phyloP scores from a whole-genome alignment of 2,888 invertebrate genomes.

The Rugalucina vietnamica region DNA sequence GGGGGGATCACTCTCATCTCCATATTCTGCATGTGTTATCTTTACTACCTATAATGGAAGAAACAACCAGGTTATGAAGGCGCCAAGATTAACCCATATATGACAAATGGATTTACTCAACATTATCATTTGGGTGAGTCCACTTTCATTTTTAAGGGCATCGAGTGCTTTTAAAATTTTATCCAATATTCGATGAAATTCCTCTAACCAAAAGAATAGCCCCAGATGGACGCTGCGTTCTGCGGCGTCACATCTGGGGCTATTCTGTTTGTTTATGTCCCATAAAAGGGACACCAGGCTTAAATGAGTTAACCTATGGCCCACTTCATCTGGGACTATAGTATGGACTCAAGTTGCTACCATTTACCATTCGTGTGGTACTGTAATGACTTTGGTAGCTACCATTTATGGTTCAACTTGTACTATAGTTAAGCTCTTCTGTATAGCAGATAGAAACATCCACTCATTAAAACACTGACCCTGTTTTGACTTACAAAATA shows the following conservation, averaged over 20 bases:
- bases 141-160: too few relatives aligned
- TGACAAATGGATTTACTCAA: neutral
- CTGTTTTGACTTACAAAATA: neutral
- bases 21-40: neutral
- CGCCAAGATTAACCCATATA: neutral
- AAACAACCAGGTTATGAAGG: neutral
- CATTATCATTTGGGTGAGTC: neutral
- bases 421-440: neutral
- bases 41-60: neutral
- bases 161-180: too few relatives aligned
- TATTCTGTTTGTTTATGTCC: neutral
- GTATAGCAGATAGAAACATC: neutral
- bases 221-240: neutral
- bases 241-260: neutral
- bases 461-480: neutral
- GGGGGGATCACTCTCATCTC: too few relatives aligned
- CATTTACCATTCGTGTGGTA: neutral
- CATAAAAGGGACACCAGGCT: too few relatives aligned
- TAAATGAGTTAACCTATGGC: too few relatives aligned
- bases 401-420: neutral
- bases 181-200: too few relatives aligned
- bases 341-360: neutral
- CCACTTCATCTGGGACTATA: neutral
- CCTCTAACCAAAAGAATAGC: too few relatives aligned
- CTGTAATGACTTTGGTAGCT: neutral